Conservation (phyloP, 2,113 vertebrate species). For the Gorsachius goisagi region DNA sequence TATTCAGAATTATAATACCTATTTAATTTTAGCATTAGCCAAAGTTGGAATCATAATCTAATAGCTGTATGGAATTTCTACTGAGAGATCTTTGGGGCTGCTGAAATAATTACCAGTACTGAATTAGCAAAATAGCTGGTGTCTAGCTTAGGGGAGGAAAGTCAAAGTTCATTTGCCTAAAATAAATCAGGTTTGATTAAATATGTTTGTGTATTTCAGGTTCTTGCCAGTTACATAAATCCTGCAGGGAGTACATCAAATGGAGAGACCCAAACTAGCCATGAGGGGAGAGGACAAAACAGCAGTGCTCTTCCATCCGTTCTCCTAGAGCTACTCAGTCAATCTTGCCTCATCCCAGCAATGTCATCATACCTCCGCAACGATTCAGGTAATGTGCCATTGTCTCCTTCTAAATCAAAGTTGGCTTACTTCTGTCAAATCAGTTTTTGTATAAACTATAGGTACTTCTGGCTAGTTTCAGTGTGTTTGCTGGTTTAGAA, state of each 20-base stretch:
- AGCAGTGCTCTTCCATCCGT: conserved; percentile 89
- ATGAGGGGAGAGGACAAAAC: conserved; percentile 85
- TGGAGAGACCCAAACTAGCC: conserved; percentile 77
- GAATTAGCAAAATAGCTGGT: not conserved
- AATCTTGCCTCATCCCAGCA: conserved; percentile 96
- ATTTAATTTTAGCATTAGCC: not conserved
- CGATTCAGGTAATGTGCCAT: conserved; percentile 86
- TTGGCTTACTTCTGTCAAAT: not conserved
- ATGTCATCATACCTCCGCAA: conserved; percentile 99
- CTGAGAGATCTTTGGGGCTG: not conserved
- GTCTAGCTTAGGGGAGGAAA: not conserved
- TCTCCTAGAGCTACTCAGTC: conserved; percentile 92
- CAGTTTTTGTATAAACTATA: not conserved
- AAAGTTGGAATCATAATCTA: not conserved
- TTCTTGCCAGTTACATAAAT: conserved; percentile 98
- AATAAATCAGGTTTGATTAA: not conserved
- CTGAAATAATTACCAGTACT: not conserved
- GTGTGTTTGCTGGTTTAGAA: not conserved
- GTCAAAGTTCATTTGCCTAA: not conserved
- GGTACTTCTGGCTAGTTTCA: not conserved
- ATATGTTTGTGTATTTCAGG: conserved; percentile 70
- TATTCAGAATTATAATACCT: not conserved
- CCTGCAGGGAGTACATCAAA: conserved; percentile 83
- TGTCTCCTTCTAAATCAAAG: not conserved
- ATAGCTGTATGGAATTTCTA: not conserved